Evolutionary conservation across 1,140 invertebrate genomes (phyloP).

Genomic region (Microplitis demolitor): DNA sequence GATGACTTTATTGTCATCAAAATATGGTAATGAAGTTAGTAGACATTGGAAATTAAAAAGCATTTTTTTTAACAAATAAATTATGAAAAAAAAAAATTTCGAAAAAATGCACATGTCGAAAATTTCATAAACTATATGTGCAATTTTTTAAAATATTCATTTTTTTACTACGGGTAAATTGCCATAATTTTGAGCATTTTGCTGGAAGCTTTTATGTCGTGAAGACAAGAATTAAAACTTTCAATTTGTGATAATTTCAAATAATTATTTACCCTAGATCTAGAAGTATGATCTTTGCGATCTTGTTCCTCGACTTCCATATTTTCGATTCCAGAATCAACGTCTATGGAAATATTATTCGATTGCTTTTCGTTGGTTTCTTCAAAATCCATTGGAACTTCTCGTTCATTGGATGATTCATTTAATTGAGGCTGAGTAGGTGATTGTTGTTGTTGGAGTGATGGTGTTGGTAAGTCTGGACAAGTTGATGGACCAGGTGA

Average conservation of each 20-base stretch:
- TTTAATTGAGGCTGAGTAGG: constrained; percentile 32
- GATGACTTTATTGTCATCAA: no score
- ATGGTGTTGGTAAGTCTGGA: constrained; percentile 41
- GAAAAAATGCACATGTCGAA: no score
- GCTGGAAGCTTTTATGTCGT: no score
- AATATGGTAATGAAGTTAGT: no score
- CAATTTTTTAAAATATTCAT: no score
- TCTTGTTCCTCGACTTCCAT: constrained; percentile 72
- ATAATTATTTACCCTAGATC: constrained; percentile 51
- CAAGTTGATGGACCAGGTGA: constrained; percentile 29
- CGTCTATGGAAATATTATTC: constrained; percentile 64
- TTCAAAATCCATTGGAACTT: constrained; percentile 66
- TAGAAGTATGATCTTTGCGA: constrained; percentile 52
- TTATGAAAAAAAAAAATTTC: no score
- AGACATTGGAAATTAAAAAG: no score
- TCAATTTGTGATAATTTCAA: neutral
- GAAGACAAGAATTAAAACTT: no score
- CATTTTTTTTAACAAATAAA: no score
- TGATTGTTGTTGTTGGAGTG: constrained; percentile 27
- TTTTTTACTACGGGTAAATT: no score
- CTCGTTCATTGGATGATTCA: constrained; percentile 29
- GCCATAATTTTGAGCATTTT: no score
- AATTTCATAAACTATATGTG: no score
- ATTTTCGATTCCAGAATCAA: constrained; percentile 77
- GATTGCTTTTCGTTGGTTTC: constrained; percentile 61